Percentiles rank a stretch among this genome's conserved stretches.
Evolutionary conservation across 1,140 invertebrate species (phyloP).

Genomic region (Dendrolimus punctatus): DNA sequence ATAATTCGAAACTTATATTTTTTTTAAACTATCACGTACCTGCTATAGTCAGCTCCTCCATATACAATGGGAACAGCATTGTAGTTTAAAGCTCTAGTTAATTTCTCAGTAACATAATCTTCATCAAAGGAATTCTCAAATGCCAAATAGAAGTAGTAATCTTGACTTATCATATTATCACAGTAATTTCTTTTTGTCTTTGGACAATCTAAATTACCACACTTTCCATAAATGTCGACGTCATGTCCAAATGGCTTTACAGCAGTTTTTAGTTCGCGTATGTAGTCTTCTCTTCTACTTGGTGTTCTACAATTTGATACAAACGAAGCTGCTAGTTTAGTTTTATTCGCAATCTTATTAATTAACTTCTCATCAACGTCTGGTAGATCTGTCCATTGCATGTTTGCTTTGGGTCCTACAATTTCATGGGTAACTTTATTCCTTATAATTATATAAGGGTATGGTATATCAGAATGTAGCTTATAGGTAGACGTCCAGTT

Average conservation of each 20-base stretch:
- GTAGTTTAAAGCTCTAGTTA: conserved; percentile 69
- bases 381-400: conserved; percentile 35
- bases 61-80: conserved; percentile 70
- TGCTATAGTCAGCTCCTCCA: conserved; percentile 60
- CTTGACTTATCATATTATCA: conserved; percentile 50
- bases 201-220: conserved; percentile 65
- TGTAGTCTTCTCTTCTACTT: conserved; percentile 74
- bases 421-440: conserved; percentile 32
- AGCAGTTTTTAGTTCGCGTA: conserved; percentile 71
- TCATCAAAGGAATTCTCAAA: conserved; percentile 78
- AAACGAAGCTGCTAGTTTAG: conserved; percentile 75
- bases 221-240: conserved; percentile 81
- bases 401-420: conserved; percentile 45
- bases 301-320: conserved; percentile 77
- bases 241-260: conserved; percentile 48
- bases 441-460: conserved; percentile 63
- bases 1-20: neutral
- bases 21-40: conserved; percentile 22
- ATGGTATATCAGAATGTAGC: conserved; percentile 69
- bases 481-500: conserved; percentile 77
- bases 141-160: conserved; percentile 80
- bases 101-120: conserved; percentile 79
- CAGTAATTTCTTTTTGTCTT: conserved; percentile 38
- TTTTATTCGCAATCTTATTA: conserved; percentile 42
- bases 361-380: conserved; percentile 21